These are phyloP conservation scores for Xestia rhomboidea DNA, from an alignment of 2,888 invertebrate genomes.

Conservation along the genomic window DNA sequence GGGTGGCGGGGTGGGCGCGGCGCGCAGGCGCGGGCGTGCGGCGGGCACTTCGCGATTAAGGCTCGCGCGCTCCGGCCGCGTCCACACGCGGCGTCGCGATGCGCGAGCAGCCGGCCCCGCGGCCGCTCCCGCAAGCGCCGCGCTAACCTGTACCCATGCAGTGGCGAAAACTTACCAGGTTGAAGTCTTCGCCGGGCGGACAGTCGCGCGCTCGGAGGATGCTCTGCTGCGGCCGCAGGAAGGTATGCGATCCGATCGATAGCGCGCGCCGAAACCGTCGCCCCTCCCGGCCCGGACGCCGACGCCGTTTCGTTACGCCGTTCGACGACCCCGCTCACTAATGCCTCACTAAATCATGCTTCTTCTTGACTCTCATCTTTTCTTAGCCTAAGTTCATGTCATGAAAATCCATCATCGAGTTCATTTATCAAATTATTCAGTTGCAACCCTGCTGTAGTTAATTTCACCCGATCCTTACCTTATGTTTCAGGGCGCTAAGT, in stretches of 20 bases:
- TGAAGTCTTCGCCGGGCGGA: constrained; percentile 93
- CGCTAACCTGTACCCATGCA: constrained; percentile 94
- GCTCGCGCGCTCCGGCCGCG: constrained; percentile 89
- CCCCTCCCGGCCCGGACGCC: constrained; percentile 89
- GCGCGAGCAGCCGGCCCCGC: constrained; percentile 88
- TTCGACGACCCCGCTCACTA: constrained; percentile 88
- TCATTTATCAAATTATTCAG: constrained; percentile 49
- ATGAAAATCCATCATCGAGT: constrained; percentile 45
- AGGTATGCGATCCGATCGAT: constrained; percentile 93
- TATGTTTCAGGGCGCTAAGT: constrained; percentile 38
- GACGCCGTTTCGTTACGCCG: constrained; percentile 79
- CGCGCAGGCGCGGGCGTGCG: constrained; percentile 84
- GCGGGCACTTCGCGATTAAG: constrained; percentile 88
- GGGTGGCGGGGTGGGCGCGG: constrained; percentile 74
- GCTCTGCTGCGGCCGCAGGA: constrained; percentile 98
- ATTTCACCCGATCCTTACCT: constrained; percentile 8
- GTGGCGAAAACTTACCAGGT: constrained; percentile 96
- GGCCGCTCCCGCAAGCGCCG: constrained; percentile 90
- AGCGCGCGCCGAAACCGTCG: constrained; percentile 88
- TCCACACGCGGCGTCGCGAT: constrained; percentile 85
- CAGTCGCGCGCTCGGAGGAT: constrained; percentile 95
- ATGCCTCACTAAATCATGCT: constrained; percentile 81
- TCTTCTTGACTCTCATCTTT: constrained; percentile 70
- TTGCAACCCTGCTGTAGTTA: constrained; percentile 7
- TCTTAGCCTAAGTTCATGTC: constrained; percentile 39